Evolutionary conservation across 1,140 invertebrate species (phyloP), one percentile per base, ranked within the genome.

Genomic region (Ceratina australensis): DNA sequence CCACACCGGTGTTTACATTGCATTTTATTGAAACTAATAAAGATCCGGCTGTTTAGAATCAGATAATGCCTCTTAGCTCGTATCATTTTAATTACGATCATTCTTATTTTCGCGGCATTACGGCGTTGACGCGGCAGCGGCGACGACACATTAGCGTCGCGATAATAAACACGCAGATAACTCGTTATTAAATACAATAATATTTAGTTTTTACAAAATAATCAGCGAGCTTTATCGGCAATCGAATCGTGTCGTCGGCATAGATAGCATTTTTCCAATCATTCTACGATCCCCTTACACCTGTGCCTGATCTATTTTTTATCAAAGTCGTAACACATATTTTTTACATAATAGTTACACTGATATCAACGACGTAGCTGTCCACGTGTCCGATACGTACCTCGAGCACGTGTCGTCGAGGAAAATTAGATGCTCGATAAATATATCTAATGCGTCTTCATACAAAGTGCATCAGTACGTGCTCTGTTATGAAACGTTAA

Each of bases 21-120:
- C 74, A 78, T 66, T 81, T 78, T 78, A 72, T 78, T 65, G 69
- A 78, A 78, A 78, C 69, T 78, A 78, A 78, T 78, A 78, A 78
- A 78, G 76, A 72, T 65, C 74, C 66, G 28, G 56, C 60, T 78
- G 69, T 78, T 78, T 78, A 78, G 42, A 64, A 72, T 78, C 76
- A 74, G 61, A 79, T 79, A 71, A 77, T 71, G 73, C 16, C 65
- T 68, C 49, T 33, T 57, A 49, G 3, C 26, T 16, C 26, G 72
- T 77, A 77, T 77, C 74, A 24, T 77, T 77, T 77, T 77, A 77
- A 77, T 77, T 77, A 71, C 57, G 74, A 71, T 71, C 67, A 71
- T 54, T 71, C 74, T 77, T 77, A 52, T 77, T 61, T 71, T 77
- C 74, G 28, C 67, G 57, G 57, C 61, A 56, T 69, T 47, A 56